A percentile compares a stretch with the other conserved stretches of the same genome.
Evolutionary conservation across 2,888 invertebrate genomes (phyloP).

Genomic region (Dryobota labecula): DNA sequence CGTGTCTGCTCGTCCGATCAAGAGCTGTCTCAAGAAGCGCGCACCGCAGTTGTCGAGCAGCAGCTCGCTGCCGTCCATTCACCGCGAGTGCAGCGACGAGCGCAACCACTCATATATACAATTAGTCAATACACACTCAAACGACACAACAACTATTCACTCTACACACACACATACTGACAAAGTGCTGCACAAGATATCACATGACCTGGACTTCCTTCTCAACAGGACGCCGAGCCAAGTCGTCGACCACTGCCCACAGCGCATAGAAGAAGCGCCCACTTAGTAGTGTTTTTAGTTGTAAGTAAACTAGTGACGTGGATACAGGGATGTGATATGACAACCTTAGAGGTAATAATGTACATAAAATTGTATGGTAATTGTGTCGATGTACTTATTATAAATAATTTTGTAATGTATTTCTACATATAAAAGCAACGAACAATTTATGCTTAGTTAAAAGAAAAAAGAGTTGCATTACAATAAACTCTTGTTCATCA

Average conservation of each 20-base stretch:
- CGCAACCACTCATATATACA: slow-evolving; percentile 81
- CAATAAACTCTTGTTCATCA: too few relatives aligned
- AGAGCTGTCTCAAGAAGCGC: slow-evolving; percentile 87
- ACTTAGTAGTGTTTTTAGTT: slow-evolving; percentile 72
- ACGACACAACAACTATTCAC: slow-evolving; percentile 80
- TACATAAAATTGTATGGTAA: slow-evolving; percentile 13
- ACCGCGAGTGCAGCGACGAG: slow-evolving; percentile 69
- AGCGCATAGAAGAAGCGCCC: too few relatives aligned
- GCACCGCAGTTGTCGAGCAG: slow-evolving; percentile 76
- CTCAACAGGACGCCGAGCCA: slow-evolving; percentile 92
- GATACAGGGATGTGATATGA: too few relatives aligned
- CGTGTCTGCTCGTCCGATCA: slow-evolving; percentile 85
- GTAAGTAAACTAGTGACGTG: too few relatives aligned
- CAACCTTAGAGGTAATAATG: slow-evolving; percentile 25
- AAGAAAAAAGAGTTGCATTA: background rate
- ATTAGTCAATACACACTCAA: slow-evolving; percentile 81
- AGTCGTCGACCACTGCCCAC: slow-evolving; percentile 65
- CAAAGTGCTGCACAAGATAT: slow-evolving; percentile 94
- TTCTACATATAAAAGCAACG: background rate
- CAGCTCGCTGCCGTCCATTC: slow-evolving; percentile 82
- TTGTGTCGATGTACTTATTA: background rate
- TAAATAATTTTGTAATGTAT: background rate
- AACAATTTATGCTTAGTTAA: background rate
- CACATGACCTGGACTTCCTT: slow-evolving; percentile 95
- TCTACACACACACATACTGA: slow-evolving; percentile 85